Evolutionary conservation across 1,140 invertebrate genomes (phyloP).

Genomic region (Limonius californicus): DNA sequence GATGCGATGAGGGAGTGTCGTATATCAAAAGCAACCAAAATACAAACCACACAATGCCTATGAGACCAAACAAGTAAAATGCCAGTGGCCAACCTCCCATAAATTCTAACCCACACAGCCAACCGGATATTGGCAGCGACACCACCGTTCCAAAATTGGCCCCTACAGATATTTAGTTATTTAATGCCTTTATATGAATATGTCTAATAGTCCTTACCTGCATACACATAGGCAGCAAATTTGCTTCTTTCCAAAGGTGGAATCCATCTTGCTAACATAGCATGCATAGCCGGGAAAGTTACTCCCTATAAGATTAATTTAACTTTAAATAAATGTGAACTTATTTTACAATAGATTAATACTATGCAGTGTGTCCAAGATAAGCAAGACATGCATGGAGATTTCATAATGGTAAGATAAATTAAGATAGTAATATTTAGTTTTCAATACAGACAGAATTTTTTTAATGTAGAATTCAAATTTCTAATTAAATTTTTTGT

Average conservation of each 20-base stretch:
- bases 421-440: too few relatives aligned
- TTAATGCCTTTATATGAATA: not conserved
- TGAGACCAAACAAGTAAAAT: slow-evolving; percentile 72
- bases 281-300: slow-evolving; percentile 79
- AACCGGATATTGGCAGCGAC: slow-evolving; percentile 69
- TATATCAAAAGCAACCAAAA: slow-evolving; percentile 71
- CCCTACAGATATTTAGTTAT: slow-evolving; percentile 57
- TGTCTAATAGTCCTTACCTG: slow-evolving; percentile 59
- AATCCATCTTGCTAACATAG: slow-evolving; percentile 77
- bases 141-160: slow-evolving; percentile 72
- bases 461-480: too few relatives aligned
- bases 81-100: slow-evolving; percentile 73
- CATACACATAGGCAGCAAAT: slow-evolving; percentile 76
- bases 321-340: not conserved
- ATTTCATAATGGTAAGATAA: not conserved
- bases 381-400: too few relatives aligned
- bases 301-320: slow-evolving; percentile 57
- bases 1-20: slow-evolving; percentile 74
- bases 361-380: too few relatives aligned
- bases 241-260: slow-evolving; percentile 75
- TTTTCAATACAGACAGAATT: too few relatives aligned
- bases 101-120: slow-evolving; percentile 64
- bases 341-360: too few relatives aligned
- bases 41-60: slow-evolving; percentile 76
- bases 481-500: too few relatives aligned